Conservation (phyloP, 2,113 vertebrate species). For the Typhlomys cinereus region DNA sequence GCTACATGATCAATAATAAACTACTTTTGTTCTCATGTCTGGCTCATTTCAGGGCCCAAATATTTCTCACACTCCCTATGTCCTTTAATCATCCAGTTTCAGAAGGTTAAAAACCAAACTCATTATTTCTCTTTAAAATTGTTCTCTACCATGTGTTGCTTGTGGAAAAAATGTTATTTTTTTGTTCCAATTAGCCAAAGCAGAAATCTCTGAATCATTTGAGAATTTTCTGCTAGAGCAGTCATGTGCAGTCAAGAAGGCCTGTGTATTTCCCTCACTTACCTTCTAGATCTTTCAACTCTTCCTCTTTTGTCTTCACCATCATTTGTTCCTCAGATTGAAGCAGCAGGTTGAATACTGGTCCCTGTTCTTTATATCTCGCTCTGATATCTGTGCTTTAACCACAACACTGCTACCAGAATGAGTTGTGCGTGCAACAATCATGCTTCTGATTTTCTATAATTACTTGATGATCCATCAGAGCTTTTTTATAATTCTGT, state of each 20-base stretch:
- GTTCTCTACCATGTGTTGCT: background rate
- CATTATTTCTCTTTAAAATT: background rate
- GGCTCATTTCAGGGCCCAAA: background rate
- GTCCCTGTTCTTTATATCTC: background rate
- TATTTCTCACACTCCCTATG: background rate
- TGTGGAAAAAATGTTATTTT: background rate
- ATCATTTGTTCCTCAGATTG: background rate
- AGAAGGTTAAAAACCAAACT: background rate
- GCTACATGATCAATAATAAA: too few relatives aligned
- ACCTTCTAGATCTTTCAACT: background rate
- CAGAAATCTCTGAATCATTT: background rate
- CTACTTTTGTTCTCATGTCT: background rate
- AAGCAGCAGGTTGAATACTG: background rate
- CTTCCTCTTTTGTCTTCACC: background rate
- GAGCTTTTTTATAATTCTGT: background rate
- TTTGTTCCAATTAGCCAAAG: background rate
- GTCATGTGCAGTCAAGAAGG: background rate
- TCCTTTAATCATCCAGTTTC: background rate
- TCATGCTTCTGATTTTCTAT: background rate
- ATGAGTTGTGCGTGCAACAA: constrained; percentile 3
- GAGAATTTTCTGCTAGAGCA: background rate
- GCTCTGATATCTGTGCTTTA: background rate
- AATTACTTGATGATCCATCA: background rate
- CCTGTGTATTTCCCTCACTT: background rate
- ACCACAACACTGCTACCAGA: background rate